phyloP scores from a whole-genome alignment of 1,140 invertebrate genomes.

The Drosophila melanogaster region Release_6_plus_ISO1_MT NT_033779.5:15831501-15832000 shows the following conservation, averaged over 20 bases:
- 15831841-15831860: slow-evolving; percentile 81
- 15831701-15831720: slow-evolving; percentile 42
- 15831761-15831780: slow-evolving; percentile 79
- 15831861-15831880: slow-evolving; percentile 69
- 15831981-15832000: slow-evolving; percentile 68
- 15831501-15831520: slow-evolving; percentile 24
- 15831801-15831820: slow-evolving; percentile 50
- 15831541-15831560: slow-evolving; percentile 20
- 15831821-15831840: slow-evolving; percentile 40
- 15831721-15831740: slow-evolving; percentile 20
- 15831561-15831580: neutral
- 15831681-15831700: slow-evolving; percentile 55
- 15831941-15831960: slow-evolving; percentile 37
- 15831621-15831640: slow-evolving; percentile 79
- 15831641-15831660: slow-evolving; percentile 80
- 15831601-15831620: slow-evolving; percentile 34
- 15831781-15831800: slow-evolving; percentile 78
- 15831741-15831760: slow-evolving; percentile 20
- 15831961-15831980: slow-evolving; percentile 28
- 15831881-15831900: slow-evolving; percentile 74
- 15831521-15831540: slow-evolving; percentile 30
- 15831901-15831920: slow-evolving; percentile 61
- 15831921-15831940: neutral
- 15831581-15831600: slow-evolving; percentile 2
- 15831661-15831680: slow-evolving; percentile 80